phyloP scores from a whole-genome alignment of 2,797 vertebrate genomes.

The Phylloscopus collybita region DNA sequence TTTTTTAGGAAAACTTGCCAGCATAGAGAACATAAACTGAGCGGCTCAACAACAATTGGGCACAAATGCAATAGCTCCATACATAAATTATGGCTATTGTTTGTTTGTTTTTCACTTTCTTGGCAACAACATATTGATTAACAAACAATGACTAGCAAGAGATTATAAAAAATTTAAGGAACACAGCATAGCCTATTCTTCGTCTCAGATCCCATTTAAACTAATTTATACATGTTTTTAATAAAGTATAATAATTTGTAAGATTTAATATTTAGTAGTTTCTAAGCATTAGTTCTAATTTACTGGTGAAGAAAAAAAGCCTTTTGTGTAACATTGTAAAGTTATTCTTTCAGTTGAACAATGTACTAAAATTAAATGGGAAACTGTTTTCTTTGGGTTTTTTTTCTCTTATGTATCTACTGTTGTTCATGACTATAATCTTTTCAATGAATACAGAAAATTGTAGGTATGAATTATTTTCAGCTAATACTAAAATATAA shows the following conservation, averaged over 20 bases:
- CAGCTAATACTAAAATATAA: not conserved
- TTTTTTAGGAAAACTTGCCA: slow-evolving; percentile 34
- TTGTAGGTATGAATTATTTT: not conserved
- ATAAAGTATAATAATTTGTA: not conserved
- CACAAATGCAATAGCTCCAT: not conserved
- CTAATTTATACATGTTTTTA: not conserved
- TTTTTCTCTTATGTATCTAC: not conserved
- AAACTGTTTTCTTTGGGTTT: not conserved
- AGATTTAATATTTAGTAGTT: not conserved
- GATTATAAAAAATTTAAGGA: not conserved
- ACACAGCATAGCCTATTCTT: not conserved
- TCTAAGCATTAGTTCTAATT: not conserved
- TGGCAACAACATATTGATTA: not conserved
- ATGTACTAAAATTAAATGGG: not conserved
- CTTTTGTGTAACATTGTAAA: not conserved
- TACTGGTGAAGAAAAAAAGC: not conserved
- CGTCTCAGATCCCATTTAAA: not conserved
- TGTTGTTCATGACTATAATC: not conserved
- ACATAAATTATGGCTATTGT: slow-evolving; percentile 40
- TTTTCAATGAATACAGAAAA: not conserved
- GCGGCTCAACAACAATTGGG: not conserved
- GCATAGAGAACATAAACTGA: not conserved
- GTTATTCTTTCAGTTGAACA: not conserved
- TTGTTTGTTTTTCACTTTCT: slow-evolving; percentile 27
- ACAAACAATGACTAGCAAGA: not conserved